These are phyloP conservation scores for Psammodynastes pulverulentus DNA, from an alignment of 2,113 vertebrate species.

Conservation along the genomic window DNA sequence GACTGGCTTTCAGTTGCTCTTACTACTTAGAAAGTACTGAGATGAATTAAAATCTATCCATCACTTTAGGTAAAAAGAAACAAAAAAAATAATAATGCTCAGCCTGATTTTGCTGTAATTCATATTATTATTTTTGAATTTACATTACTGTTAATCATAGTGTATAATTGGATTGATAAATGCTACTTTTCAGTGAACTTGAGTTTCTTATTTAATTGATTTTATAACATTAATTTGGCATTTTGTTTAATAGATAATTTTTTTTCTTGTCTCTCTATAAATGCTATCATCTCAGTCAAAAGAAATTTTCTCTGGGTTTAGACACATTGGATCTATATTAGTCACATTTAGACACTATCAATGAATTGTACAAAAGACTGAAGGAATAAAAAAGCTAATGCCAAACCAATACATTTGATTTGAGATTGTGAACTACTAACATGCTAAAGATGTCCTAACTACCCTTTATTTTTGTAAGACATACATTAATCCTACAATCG, in stretches of 20 bases:
- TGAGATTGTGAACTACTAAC: slow-evolving; percentile 47
- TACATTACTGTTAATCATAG: slow-evolving; percentile 6
- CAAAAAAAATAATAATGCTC: neutral
- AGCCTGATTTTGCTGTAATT: neutral
- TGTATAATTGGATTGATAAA: neutral
- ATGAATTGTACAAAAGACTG: slow-evolving; percentile 55
- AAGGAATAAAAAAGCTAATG: slow-evolving; percentile 59
- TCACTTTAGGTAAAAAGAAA: neutral
- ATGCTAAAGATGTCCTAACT: slow-evolving; percentile 30
- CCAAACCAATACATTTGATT: slow-evolving; percentile 63
- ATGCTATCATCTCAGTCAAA: slow-evolving; percentile 51
- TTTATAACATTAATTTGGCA: slow-evolving; percentile 61
- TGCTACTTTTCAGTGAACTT: slow-evolving; percentile 11
- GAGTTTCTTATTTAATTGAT: slow-evolving; percentile 30
- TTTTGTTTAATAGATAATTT: slow-evolving; percentile 70
- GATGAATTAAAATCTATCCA: neutral
- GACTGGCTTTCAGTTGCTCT: neutral
- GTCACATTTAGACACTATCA: slow-evolving; percentile 26
- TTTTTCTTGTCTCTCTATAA: slow-evolving; percentile 58
- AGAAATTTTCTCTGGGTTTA: slow-evolving; percentile 46
- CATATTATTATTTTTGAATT: neutral
- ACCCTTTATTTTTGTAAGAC: neutral
- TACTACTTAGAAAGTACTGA: neutral
- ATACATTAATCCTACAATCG: neutral
- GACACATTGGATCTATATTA: slow-evolving; percentile 44